Evolutionary conservation across 1,140 invertebrate genomes (phyloP).

Genomic region (Drosophila chauvacae): DNA sequence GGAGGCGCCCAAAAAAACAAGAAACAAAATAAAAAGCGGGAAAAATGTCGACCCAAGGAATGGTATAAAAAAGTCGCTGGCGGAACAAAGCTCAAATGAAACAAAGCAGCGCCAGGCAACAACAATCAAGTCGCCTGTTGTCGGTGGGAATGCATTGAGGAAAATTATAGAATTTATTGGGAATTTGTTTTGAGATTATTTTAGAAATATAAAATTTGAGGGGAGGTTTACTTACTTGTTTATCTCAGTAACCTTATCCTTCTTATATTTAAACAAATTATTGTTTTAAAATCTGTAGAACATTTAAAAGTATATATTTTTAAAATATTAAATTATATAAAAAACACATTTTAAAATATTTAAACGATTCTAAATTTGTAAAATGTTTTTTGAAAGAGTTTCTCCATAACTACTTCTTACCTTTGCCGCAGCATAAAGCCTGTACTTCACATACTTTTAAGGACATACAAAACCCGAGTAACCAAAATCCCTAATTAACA

Average conservation of each 20-base stretch:
- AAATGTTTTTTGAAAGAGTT: not conserved
- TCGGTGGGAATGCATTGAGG: conserved; percentile 2
- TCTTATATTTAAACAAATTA: not conserved
- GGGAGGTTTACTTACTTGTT: not conserved
- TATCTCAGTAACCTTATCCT: not conserved
- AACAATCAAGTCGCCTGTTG: conserved; percentile 46
- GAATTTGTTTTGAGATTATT: not conserved
- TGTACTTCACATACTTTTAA: not conserved
- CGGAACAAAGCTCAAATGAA: conserved; percentile 21
- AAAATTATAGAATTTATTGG: not conserved
- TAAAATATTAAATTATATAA: not conserved
- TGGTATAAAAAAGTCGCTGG: conserved; percentile 34
- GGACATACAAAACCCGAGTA: not conserved
- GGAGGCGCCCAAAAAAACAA: conserved; percentile 11
- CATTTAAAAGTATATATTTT: not conserved
- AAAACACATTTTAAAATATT: not conserved
- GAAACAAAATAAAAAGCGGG: conserved; percentile 6
- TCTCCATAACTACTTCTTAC: not conserved
- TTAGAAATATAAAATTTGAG: not conserved
- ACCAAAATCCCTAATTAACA: not conserved
- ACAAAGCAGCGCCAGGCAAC: conserved; percentile 31
- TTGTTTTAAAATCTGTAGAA: not conserved
- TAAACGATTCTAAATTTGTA: not conserved
- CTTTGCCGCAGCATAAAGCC: not conserved
- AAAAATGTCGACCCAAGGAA: conserved; percentile 9